A percentile compares a stretch with the other conserved stretches of the same genome.
phyloP scores from a whole-genome alignment of 2,797 vertebrate species.

The Gastrophryne carolinensis region DNA sequence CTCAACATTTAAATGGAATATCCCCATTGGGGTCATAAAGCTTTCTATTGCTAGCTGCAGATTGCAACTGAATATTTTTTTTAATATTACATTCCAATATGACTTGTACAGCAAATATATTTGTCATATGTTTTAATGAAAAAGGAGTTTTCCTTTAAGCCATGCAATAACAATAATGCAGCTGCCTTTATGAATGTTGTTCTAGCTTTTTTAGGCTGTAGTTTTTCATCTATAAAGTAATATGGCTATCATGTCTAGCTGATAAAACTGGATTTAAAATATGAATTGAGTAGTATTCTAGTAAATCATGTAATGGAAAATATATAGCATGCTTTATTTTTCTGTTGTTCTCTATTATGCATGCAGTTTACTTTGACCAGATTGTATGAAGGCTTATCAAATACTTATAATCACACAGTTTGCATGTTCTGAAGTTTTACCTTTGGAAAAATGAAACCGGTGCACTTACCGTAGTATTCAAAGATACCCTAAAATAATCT shows the following conservation, averaged over 20 bases:
- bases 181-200: conserved; percentile 13
- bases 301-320: background rate
- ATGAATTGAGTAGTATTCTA: background rate
- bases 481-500: background rate
- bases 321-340: background rate
- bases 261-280: background rate
- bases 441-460: background rate
- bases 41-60: too few species aligned
- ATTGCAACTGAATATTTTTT: too few species aligned
- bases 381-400: background rate
- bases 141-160: too few species aligned
- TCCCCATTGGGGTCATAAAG: too few species aligned
- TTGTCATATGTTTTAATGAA: too few species aligned
- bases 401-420: conserved; percentile 36
- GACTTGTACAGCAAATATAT: too few species aligned
- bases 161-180: conserved; percentile 23
- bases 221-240: conserved; percentile 14
- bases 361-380: background rate
- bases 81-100: too few species aligned
- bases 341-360: conserved; percentile 1
- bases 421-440: conserved; percentile 13
- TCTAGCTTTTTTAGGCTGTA: conserved; percentile 10
- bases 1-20: too few species aligned
- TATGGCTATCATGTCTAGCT: background rate
- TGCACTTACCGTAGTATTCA: background rate